Conservation (phyloP, 2,888 invertebrate species). For the Cabera pusaria region DNA sequence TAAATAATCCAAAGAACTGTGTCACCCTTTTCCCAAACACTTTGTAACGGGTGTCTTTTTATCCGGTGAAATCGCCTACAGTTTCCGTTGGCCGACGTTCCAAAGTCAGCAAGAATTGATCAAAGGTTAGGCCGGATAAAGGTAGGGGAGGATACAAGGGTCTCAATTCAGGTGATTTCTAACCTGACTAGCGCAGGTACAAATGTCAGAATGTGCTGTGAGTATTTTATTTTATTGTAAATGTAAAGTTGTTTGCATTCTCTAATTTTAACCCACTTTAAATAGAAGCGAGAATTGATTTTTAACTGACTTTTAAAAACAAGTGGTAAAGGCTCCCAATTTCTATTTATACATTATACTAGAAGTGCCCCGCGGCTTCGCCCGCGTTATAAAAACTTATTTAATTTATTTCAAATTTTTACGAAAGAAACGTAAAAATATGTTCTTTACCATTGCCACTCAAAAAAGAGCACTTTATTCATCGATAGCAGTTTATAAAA, state of each 20-base stretch:
- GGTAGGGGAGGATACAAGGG: conserved; percentile 29
- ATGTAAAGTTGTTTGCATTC: conserved; percentile 7
- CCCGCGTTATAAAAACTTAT: too few relatives aligned
- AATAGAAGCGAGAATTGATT: too few relatives aligned
- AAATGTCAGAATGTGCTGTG: conserved; percentile 10
- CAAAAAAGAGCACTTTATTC: too few relatives aligned
- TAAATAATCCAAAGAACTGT: conserved; percentile 1
- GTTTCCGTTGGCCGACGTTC: conserved; percentile 27
- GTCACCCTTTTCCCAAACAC: conserved; percentile 6
- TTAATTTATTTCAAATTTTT: too few relatives aligned
- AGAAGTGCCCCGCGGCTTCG: too few relatives aligned
- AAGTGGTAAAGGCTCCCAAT: too few relatives aligned
- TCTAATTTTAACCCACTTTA: too few relatives aligned
- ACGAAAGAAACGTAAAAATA: too few relatives aligned
- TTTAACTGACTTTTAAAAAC: too few relatives aligned
- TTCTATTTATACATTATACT: too few relatives aligned
- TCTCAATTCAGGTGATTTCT: conserved; percentile 29
- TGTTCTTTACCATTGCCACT: too few relatives aligned
- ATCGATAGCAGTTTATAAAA: too few relatives aligned
- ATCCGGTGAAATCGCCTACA: conserved; percentile 20
- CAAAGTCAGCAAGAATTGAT: conserved; percentile 35
- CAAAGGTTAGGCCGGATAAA: conserved; percentile 33
- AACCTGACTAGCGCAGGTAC: conserved; percentile 15
- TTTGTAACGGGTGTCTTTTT: conserved; percentile 13
- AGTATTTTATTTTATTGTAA: conserved; percentile 13